phyloP scores from a whole-genome alignment of 2,797 vertebrate genomes.

The Poliocrania exsul region DNA sequence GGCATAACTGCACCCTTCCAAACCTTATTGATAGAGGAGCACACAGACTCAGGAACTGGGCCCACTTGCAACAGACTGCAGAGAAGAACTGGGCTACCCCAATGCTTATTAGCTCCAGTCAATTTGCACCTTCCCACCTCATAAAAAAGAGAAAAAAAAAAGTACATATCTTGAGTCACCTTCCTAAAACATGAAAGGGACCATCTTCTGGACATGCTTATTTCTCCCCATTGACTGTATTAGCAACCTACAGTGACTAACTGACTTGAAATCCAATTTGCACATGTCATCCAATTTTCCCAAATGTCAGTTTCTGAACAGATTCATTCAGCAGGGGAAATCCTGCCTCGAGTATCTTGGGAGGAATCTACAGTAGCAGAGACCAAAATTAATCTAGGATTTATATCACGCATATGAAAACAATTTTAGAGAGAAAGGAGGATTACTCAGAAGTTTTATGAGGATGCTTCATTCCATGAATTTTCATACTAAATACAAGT shows the following conservation, averaged over 20 bases:
- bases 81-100: background rate
- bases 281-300: background rate
- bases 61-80: background rate
- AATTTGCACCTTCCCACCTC: background rate
- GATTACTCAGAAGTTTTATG: background rate
- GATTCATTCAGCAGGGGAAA: background rate
- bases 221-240: background rate
- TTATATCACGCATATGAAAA: background rate
- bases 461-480: background rate
- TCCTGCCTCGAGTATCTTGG: background rate
- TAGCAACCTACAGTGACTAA: slow-evolving; percentile 13
- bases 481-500: background rate
- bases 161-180: background rate
- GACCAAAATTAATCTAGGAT: slow-evolving; percentile 3
- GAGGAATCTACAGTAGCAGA: slow-evolving; percentile 10
- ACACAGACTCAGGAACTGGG: background rate
- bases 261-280: slow-evolving; percentile 3
- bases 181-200: background rate
- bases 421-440: background rate
- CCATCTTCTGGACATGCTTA: background rate
- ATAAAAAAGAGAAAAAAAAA: background rate
- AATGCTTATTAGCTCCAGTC: background rate
- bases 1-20: background rate
- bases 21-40: accelerated
- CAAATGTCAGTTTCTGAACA: slow-evolving; percentile 33